Evolutionary conservation across 2,888 invertebrate genomes (phyloP), one percentile per base, ranked within the genome.

Genomic region (Phasia obesa): DNA sequence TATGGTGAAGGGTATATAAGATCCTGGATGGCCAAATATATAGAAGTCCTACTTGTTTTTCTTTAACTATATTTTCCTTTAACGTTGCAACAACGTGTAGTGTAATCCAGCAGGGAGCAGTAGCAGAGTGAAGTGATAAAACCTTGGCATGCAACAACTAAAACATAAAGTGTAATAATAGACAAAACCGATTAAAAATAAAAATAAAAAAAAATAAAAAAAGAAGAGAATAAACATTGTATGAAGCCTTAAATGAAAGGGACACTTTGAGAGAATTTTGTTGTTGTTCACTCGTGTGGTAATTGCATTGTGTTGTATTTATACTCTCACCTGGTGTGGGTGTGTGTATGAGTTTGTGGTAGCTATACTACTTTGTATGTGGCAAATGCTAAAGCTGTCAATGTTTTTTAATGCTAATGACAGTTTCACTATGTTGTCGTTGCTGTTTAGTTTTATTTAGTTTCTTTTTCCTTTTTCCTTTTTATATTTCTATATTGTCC

Each of bases 391-490:
- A 31, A 67, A 79, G 60, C 65, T 67, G 51, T 57, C 69, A 77
- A 62, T 69, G 57, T 23, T 74, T 69, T 57, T 74, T 74, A 82
- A 77, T 82, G 73, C 73, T 82, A 82, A 69, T 82, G 82, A 82
- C 77, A 82, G 69, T 64, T 64, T 73, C 62, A 55, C 49, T 64
- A 57, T 57, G 49, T 38, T 38, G 65, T 65, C 51, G 35, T 55
- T 75, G 2, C 9, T 49, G 35, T 70, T 76, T 51, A 25, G 38
- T n/a, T 57, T 42, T 27, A 25, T 51, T 57, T 35, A 35, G 11
- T 35, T 11, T 42, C 17, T 21, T 31, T 57, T 53, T 31, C 53
- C 27, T 15, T 35, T 42, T 44, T 17, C 15, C 21, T 9, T 23
- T 35, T 55, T 27, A 9, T 42, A n/a, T 11, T 62, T 44, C n/a